phyloP scores from a whole-genome alignment of 2,113 vertebrate genomes.

The Agelaius tricolor region DNA sequence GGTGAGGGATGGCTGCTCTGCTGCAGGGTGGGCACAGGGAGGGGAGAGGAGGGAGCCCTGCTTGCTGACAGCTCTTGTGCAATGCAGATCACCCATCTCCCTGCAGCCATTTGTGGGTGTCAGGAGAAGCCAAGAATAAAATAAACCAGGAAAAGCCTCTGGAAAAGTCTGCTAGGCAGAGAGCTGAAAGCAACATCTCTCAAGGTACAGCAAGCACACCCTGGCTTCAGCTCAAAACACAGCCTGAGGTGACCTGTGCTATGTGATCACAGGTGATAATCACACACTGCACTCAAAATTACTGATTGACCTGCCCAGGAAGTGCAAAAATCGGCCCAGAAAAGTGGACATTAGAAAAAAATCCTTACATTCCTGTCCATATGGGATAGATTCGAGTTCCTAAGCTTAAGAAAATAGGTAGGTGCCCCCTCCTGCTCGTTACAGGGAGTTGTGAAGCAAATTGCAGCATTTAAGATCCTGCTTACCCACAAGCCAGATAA shows the following conservation, averaged over 20 bases:
- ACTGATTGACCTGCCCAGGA: background rate
- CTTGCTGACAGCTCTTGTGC: background rate
- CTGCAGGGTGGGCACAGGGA: background rate
- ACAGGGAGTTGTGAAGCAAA: background rate
- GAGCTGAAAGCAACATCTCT: background rate
- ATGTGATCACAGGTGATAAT: background rate
- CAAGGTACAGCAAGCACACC: background rate
- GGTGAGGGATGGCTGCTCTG: background rate
- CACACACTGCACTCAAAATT: background rate
- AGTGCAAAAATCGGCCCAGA: background rate
- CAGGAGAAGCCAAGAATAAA: slow-evolving; percentile 18
- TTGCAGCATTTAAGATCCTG: background rate
- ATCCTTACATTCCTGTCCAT: background rate
- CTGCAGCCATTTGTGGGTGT: background rate
- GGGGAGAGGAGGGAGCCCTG: background rate
- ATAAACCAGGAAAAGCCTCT: slow-evolving; percentile 25
- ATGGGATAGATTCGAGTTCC: background rate
- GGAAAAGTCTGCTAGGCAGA: background rate
- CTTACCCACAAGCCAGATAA: background rate
- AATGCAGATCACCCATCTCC: background rate
- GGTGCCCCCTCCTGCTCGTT: background rate
- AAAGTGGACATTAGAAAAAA: background rate
- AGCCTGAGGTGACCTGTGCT: background rate
- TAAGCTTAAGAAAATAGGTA: background rate
- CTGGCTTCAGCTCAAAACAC: background rate